Conservation (phyloP, 2,113 vertebrate species). For the Rhipidura dahli region DNA sequence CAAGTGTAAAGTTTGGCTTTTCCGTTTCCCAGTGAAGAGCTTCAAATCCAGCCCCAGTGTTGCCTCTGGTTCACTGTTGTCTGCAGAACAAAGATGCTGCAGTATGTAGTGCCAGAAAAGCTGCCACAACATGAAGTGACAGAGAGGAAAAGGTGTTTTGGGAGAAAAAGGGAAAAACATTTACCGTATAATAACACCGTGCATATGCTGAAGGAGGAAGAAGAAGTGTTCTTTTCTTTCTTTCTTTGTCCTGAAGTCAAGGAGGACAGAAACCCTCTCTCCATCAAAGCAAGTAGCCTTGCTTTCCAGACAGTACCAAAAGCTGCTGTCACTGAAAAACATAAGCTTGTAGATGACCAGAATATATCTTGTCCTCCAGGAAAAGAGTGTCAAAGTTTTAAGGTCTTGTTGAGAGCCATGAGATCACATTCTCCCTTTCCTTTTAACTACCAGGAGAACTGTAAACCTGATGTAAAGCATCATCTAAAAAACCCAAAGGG, state of each 20-base stretch:
- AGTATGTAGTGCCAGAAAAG: neutral
- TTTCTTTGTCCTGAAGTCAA: neutral
- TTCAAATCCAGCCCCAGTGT: neutral
- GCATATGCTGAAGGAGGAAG: neutral
- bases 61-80: neutral
- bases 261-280: neutral
- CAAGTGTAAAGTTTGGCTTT: neutral
- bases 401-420: neutral
- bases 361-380: constrained; percentile 10
- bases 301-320: constrained; percentile 22
- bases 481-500: neutral
- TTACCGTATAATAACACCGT: neutral
- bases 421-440: neutral
- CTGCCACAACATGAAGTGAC: neutral
- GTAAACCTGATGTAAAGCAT: constrained; percentile 3
- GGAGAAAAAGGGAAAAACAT: neutral
- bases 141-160: constrained; percentile 4
- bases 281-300: neutral
- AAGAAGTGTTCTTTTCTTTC: neutral
- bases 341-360: neutral
- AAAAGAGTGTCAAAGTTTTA: constrained; percentile 20
- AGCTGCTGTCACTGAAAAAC: neutral
- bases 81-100: neutral
- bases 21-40: neutral
- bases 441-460: neutral